Evolutionary conservation across 2,888 invertebrate species (phyloP).

Genomic region (Rotaria socialis): DNA sequence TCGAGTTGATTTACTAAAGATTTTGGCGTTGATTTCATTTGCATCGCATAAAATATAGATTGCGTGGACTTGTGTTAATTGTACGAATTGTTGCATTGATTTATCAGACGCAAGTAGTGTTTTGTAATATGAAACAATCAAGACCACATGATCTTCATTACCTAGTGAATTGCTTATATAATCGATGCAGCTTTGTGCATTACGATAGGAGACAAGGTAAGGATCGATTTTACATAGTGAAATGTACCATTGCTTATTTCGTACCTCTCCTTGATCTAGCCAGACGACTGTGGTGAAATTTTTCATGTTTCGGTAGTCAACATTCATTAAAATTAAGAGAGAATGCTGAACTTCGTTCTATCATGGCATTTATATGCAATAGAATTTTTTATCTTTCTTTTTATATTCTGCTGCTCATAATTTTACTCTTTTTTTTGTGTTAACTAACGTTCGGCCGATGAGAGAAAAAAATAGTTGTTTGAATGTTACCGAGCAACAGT

Average conservation of each 20-base stretch:
- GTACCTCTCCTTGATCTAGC: not conserved
- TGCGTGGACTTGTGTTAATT: not conserved
- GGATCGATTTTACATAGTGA: not conserved
- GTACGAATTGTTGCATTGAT: not conserved
- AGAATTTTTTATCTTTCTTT: no score
- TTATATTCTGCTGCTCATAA: no score
- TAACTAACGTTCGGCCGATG: no score
- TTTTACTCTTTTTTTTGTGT: no score
- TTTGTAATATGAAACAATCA: not conserved
- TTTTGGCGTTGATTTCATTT: not conserved
- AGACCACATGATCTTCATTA: not conserved
- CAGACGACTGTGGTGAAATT: not conserved
- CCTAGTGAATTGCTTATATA: not conserved
- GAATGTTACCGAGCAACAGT: no score
- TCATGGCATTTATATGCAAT: no score
- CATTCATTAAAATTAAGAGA: no score
- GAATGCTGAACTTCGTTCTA: no score
- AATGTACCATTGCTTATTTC: not conserved
- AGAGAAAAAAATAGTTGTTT: no score
- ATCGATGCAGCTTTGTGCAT: not conserved
- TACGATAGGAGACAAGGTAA: not conserved
- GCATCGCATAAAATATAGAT: not conserved
- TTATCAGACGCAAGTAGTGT: not conserved
- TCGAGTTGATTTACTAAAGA: not conserved
- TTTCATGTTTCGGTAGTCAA: not conserved